phyloP scores from a whole-genome alignment of 2,113 vertebrate genomes.

The Climacteris rufus region DNA sequence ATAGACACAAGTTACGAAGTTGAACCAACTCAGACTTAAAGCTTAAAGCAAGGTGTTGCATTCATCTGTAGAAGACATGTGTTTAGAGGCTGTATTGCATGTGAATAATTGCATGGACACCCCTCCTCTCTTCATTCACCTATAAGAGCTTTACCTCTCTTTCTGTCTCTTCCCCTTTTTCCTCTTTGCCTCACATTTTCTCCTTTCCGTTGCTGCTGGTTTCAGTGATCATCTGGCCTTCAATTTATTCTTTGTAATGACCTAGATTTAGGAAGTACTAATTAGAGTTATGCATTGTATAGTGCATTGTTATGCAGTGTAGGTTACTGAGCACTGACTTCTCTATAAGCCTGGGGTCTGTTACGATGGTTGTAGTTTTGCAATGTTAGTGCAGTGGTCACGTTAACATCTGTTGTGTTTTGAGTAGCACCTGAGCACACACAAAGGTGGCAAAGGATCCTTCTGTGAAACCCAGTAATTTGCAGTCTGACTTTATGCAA shows the following conservation, averaged over 20 bases:
- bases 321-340: background rate
- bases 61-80: background rate
- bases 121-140: background rate
- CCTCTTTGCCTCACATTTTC: background rate
- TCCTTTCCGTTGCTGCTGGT: background rate
- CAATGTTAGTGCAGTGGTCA: background rate
- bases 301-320: background rate
- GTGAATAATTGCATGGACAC: background rate
- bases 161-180: background rate
- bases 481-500: background rate
- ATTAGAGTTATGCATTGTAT: background rate
- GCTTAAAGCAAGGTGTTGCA: background rate
- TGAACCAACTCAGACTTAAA: background rate
- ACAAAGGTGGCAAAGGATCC: background rate
- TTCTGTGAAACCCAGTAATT: background rate
- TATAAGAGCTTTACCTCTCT: background rate
- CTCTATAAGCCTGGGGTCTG: background rate
- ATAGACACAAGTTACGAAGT: background rate
- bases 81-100: background rate
- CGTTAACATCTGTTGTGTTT: background rate
- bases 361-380: background rate
- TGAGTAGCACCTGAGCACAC: background rate
- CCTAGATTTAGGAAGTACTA: background rate
- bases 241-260: background rate
- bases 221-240: background rate